phyloP scores from a whole-genome alignment of 2,888 invertebrate species.

The Pachycephus smyrnensis region DNA sequence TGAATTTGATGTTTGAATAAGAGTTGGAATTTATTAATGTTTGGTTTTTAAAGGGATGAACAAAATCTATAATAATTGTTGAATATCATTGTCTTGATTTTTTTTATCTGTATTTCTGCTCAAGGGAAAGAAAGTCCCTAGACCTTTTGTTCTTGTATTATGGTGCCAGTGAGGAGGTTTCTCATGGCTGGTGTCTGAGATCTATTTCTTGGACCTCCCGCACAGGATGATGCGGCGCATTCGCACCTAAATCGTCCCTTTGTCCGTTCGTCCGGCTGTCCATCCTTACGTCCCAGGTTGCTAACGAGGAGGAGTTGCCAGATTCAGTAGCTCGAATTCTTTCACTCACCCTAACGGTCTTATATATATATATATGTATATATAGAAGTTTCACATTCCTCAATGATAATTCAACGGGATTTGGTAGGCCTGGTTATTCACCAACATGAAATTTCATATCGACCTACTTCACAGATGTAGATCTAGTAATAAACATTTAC shows the following conservation, averaged over 20 bases:
- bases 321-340: constrained; percentile 45
- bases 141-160: not conserved
- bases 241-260: constrained; percentile 51
- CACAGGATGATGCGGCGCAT: constrained; percentile 55
- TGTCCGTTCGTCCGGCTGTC: constrained; percentile 45
- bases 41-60: not conserved
- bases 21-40: not conserved
- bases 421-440: not conserved
- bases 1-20: too few species aligned
- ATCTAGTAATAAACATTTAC: not conserved
- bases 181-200: constrained; percentile 28
- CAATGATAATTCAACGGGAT: not conserved
- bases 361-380: not conserved
- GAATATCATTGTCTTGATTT: not conserved
- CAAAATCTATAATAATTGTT: not conserved
- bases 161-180: not conserved
- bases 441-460: too few species aligned
- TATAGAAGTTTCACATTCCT: not conserved
- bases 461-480: not conserved
- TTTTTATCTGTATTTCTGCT: not conserved
- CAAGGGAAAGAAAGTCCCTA: constrained; percentile 3
- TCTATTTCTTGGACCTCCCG: constrained; percentile 58
- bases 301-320: constrained; percentile 46
- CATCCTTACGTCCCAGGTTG: constrained; percentile 37
- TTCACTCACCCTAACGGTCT: not conserved